phyloP scores from a whole-genome alignment of 2,113 vertebrate species.

The Tapirus terrestris region DNA sequence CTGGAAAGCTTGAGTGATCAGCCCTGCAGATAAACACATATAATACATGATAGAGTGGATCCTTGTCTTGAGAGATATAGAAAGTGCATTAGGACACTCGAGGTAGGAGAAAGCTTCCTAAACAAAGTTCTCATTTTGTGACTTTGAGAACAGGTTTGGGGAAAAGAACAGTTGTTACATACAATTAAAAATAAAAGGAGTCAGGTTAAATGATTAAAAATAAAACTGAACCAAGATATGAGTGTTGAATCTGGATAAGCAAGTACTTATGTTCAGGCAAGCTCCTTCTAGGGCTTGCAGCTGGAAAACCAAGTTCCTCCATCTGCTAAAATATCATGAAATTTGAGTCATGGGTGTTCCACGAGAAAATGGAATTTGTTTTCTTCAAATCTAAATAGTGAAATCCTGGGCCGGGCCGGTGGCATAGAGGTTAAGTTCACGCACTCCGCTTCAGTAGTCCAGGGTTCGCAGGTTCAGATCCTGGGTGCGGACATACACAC shows the following conservation, averaged over 20 bases:
- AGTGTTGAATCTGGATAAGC: neutral
- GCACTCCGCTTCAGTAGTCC: no score
- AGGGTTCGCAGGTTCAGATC: no score
- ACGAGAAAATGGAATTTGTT: neutral
- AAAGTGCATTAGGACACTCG: neutral
- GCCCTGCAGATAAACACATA: neutral
- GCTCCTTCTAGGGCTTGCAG: neutral
- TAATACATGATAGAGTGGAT: neutral
- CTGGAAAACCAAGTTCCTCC: neutral
- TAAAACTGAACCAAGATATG: neutral
- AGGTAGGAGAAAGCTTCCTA: neutral
- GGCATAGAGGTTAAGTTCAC: no score
- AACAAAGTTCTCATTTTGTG: neutral
- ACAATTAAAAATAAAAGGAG: neutral
- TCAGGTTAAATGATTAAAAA: neutral
- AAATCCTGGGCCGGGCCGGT: neutral
- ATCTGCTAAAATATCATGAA: neutral
- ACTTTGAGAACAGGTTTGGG: neutral
- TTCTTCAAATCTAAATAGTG: neutral
- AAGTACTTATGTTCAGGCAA: neutral
- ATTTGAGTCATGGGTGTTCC: neutral
- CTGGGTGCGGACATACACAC: no score
- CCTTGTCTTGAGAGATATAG: neutral
- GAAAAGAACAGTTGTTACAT: neutral
- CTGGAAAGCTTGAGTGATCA: neutral